A percentile compares a stretch with the other conserved stretches of the same genome.
Conservation (phyloP, 2,113 vertebrate genomes). For the Madoqua kirkii region DNA sequence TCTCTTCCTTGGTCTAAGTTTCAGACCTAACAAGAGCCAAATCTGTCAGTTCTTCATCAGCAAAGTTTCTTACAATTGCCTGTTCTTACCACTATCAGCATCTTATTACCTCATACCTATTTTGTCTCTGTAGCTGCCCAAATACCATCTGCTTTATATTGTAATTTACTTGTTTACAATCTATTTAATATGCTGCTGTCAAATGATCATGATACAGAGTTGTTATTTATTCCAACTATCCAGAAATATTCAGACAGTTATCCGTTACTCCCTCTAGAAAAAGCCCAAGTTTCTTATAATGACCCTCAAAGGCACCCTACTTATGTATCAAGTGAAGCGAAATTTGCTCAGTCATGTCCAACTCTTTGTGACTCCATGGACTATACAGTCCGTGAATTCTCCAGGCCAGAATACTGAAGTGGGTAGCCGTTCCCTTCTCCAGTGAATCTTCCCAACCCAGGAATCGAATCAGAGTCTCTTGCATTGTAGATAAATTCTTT, state of each 20-base stretch:
- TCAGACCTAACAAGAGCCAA: not conserved
- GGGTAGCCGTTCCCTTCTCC: not conserved
- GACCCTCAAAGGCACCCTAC: not conserved
- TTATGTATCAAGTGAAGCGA: not conserved
- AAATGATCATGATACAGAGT: not conserved
- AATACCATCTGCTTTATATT: not conserved
- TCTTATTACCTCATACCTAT: not conserved
- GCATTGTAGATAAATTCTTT: not conserved
- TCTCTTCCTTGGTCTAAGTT: not conserved
- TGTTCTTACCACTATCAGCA: not conserved
- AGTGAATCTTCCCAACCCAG: not conserved
- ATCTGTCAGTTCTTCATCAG: not conserved
- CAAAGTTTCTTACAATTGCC: not conserved
- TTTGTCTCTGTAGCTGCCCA: not conserved
- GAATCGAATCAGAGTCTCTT: not conserved
- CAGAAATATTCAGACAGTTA: not conserved
- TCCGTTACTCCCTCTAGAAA: not conserved
- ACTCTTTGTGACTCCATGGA: not conserved
- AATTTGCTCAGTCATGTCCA: fast-evolving
- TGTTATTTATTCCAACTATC: not conserved
- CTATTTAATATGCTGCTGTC: not conserved
- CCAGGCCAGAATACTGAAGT: not conserved
- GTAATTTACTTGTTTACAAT: not conserved
- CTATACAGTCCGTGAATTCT: not conserved
- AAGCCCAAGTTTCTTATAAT: not conserved